These are phyloP conservation scores for Oncorhynchus mykiss DNA, from an alignment of 2,113 vertebrate species.

Conservation along the genomic window DNA sequence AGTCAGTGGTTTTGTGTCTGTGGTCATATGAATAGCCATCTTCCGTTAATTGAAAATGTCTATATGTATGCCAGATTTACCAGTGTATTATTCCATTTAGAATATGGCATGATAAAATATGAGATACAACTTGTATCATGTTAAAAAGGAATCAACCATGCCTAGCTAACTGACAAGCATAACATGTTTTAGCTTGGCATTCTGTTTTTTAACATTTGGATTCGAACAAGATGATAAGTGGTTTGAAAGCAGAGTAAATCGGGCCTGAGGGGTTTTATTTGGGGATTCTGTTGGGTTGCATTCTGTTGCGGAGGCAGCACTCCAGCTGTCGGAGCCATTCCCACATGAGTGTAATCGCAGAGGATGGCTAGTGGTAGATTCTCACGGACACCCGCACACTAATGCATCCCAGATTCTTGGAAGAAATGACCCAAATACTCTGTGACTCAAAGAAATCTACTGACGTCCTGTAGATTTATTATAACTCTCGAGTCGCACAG, in stretches of 20 bases:
- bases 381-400: conserved; percentile 59
- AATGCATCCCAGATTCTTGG: conserved; percentile 59
- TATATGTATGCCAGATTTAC: too few relatives aligned
- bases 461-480: conserved; percentile 47
- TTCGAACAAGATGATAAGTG: background rate
- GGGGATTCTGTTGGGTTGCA: conserved; percentile 19
- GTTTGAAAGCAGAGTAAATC: background rate
- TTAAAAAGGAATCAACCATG: too few relatives aligned
- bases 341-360: conserved; percentile 52
- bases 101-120: too few relatives aligned
- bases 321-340: conserved; percentile 53
- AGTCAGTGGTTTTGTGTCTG: too few relatives aligned
- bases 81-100: too few relatives aligned
- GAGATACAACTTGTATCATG: too few relatives aligned
- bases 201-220: fast-evolving
- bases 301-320: conserved; percentile 31
- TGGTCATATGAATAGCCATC: too few relatives aligned
- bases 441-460: conserved; percentile 50
- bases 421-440: conserved; percentile 67
- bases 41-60: too few relatives aligned
- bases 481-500: conserved; percentile 27
- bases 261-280: conserved; percentile 34
- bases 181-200: background rate
- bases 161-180: background rate
- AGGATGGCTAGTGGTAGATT: conserved; percentile 55